Percentiles rank a stretch among this genome's conserved stretches.
phyloP scores from a whole-genome alignment of 64 coral and sea anemone genomes.

The Actinia equina region DNA sequence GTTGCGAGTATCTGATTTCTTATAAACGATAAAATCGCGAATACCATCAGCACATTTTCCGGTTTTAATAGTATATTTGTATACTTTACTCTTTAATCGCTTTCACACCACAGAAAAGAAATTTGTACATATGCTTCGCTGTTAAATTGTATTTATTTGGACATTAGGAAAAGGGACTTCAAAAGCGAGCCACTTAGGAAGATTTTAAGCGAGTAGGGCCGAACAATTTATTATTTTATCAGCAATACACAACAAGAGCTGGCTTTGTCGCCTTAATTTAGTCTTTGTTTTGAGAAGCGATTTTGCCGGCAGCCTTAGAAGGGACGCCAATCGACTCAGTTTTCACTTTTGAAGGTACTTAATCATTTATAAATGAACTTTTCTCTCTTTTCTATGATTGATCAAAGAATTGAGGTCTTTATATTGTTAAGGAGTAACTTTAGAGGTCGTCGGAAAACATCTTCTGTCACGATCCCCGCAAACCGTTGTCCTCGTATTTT shows the following conservation, averaged over 20 bases:
- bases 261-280: slow-evolving; percentile 98
- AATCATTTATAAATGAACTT: slow-evolving; percentile 33
- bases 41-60: slow-evolving; percentile 71
- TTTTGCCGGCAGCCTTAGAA: slow-evolving; percentile 63
- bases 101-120: slow-evolving; percentile 80
- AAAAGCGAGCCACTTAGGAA: slow-evolving; percentile 13
- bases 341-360: slow-evolving; percentile 36
- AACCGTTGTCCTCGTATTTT: slow-evolving; percentile 59
- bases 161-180: slow-evolving; percentile 17
- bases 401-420: slow-evolving; percentile 9
- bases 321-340: slow-evolving; percentile 53
- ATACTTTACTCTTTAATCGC: slow-evolving; percentile 93
- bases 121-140: slow-evolving; percentile 74
- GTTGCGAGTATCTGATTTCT: slow-evolving; percentile 78
- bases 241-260: slow-evolving; percentile 69
- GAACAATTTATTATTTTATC: slow-evolving; percentile 91
- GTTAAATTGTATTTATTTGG: slow-evolving; percentile 46
- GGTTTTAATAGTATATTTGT: slow-evolving; percentile 96
- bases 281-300: slow-evolving; percentile 88
- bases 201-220: slow-evolving; percentile 28
- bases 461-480: slow-evolving; percentile 35
- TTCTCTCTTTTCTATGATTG: background rate
- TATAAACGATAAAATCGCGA: slow-evolving; percentile 94
- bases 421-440: slow-evolving; percentile 16
- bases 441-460: background rate